Percentiles rank a stretch among this genome's conserved stretches.
phyloP scores from a whole-genome alignment of 2,888 invertebrate species.

The Sepioteuthis lessoniana region DNA sequence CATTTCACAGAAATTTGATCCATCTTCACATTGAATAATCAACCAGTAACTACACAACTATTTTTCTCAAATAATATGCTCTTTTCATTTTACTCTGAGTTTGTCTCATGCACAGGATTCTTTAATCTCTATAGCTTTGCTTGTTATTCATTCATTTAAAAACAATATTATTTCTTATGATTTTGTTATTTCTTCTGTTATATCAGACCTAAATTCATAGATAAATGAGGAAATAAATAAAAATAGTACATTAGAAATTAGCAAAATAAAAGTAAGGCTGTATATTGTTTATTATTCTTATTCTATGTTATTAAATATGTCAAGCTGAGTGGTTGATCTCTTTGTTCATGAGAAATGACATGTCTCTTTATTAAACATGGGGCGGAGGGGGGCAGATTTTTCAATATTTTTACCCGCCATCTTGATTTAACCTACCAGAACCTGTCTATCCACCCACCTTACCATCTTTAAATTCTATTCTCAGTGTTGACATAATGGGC shows the following conservation, averaged over 20 bases:
- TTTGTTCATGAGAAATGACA: not conserved
- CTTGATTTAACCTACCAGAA: not conserved
- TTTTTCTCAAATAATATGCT: not conserved
- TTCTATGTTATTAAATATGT: not conserved
- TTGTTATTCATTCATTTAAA: not conserved
- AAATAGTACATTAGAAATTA: not conserved
- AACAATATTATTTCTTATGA: not conserved
- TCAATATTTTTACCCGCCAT: not conserved
- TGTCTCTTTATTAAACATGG: not conserved
- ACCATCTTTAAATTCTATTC: not conserved
- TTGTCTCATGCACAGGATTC: not conserved
- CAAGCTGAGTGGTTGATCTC: not conserved
- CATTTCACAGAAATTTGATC: not conserved
- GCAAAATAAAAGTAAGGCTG: not conserved
- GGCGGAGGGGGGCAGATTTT: not conserved
- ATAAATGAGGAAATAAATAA: not conserved
- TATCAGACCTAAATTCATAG: not conserved
- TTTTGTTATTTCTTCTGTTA: not conserved
- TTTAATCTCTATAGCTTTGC: not conserved
- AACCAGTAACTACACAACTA: not conserved
- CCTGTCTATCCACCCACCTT: not conserved
- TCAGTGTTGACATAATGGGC: not conserved
- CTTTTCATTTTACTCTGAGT: not conserved
- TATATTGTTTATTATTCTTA: not conserved
- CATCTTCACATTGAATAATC: not conserved